Conservation (phyloP, 2,797 vertebrate species). For the Chelon labrosus region DNA sequence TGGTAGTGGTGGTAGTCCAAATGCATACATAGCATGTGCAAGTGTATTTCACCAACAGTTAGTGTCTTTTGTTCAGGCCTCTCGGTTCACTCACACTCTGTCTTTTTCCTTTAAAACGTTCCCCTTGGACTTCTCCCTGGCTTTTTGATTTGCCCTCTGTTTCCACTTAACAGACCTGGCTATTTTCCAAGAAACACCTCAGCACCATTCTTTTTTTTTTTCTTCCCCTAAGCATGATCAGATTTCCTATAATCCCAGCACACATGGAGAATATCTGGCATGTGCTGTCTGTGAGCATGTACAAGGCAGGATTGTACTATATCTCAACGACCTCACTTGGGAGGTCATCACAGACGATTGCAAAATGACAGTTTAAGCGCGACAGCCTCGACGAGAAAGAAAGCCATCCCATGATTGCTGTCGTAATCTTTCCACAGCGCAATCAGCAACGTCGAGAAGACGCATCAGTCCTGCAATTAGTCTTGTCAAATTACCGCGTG, state of each 20-base stretch:
- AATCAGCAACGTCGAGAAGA: too few relatives aligned
- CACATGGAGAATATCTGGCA: conserved; percentile 17
- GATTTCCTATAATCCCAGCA: conserved; percentile 27
- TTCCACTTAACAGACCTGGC: too few relatives aligned
- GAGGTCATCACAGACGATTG: conserved; percentile 31
- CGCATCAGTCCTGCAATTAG: too few relatives aligned
- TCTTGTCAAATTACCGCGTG: too few relatives aligned
- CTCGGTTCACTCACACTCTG: conserved; percentile 44
- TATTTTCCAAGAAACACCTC: too few relatives aligned
- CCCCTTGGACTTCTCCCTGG: too few relatives aligned
- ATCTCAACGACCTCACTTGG: background rate
- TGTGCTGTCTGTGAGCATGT: conserved; percentile 18
- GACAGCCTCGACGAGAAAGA: conserved; percentile 14
- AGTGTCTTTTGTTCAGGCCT: conserved; percentile 52
- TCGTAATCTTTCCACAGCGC: conserved; percentile 57
- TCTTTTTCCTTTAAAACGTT: conserved; percentile 51
- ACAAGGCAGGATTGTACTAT: background rate
- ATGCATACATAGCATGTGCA: conserved; percentile 41
- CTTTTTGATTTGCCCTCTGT: too few relatives aligned
- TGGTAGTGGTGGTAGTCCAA: conserved; percentile 33
- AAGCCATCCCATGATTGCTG: conserved; percentile 39
- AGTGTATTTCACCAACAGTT: conserved; percentile 63
- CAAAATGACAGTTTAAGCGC: conserved; percentile 42
- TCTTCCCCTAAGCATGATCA: conserved; percentile 24
- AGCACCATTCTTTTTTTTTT: conserved; percentile 44